These are phyloP conservation scores for Tetramorium simillimum DNA, from an alignment of 1,140 invertebrate species.

Conservation along the genomic window DNA sequence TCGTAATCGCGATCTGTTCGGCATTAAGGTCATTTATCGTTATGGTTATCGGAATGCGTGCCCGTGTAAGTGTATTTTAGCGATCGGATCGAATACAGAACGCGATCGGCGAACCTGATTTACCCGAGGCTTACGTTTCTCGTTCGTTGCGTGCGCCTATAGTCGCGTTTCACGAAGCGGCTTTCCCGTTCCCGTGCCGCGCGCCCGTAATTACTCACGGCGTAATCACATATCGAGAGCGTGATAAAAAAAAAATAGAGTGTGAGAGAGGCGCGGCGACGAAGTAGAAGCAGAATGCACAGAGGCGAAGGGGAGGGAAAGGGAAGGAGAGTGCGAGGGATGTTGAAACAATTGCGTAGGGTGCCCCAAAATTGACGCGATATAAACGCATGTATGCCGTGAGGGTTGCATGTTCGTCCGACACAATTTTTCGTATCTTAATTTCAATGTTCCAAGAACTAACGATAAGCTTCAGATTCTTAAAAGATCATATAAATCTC, in stretches of 20 bases:
- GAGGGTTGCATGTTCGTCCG: not conserved
- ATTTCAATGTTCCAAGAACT: not conserved
- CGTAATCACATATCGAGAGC: conserved; percentile 43
- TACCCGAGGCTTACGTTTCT: conserved; percentile 42
- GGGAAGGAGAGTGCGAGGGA: not conserved
- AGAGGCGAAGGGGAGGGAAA: not conserved
- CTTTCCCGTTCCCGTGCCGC: conserved; percentile 44
- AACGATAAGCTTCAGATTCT: not conserved
- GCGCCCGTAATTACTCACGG: conserved; percentile 61
- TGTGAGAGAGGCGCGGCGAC: not conserved
- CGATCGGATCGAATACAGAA: conserved; percentile 69
- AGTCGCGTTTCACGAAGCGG: conserved; percentile 32
- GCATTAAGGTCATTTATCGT: conserved; percentile 36
- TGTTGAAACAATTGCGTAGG: not conserved
- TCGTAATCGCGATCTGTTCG: conserved; percentile 45
- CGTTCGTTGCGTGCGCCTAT: conserved; percentile 22
- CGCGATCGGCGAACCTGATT: conserved; percentile 60
- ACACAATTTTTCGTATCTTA: not conserved
- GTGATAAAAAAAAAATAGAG: conserved; percentile 25
- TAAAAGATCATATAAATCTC: not conserved
- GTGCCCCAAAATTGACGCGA: conserved; percentile 5
- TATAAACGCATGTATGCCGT: not conserved
- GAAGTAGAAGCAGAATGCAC: not conserved
- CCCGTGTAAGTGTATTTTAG: conserved; percentile 45
- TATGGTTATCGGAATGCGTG: conserved; percentile 49